Evolutionary conservation across 2,113 vertebrate genomes (phyloP), one percentile per base, ranked within the genome.

Genomic region (Rutilus rutilus): DNA sequence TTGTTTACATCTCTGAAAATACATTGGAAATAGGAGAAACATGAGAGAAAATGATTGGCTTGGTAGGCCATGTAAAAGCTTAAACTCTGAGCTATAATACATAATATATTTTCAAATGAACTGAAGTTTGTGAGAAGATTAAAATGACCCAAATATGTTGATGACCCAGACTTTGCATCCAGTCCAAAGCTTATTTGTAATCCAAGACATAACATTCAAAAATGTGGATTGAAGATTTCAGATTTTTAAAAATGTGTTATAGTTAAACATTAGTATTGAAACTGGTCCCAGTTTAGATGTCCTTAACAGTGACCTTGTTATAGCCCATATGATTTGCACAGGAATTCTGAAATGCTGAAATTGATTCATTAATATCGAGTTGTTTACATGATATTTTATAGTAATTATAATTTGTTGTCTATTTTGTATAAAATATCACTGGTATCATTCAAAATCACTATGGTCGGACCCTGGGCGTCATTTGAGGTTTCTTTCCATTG

Each of bases 161-260:
- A 52, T 69, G 80, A 12, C 21, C 62, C 45, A 69, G 62, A 69
- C 27, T 69, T 79, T 84, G 27, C 52, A 39, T 84, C 25, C 33
- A 84, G 21, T 57, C 36, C 57, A 45, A 84, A 84, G 8, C 10
- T 60, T 74, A 84, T 60, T 75, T 84, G 82, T 84, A 50, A 74
- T 60, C 36, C 36, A 64, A 75, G 36, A 45, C 23, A 73, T 76
- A 79, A 50, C 80, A 52, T 67, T 67, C 45, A 45, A 47, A 81
- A 14, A 81, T 64, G n/a, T 81, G 12, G 7, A 47, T 6, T 65
- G 39, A 80, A 45, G 17, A 80, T 80, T 25, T 80, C n/a, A 42
- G 54, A 45, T 52, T 39, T 82, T 42, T 65, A 67, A 14, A 60
- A 23, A 23, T 71, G 39, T 39, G 11, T 42, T 42, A 60, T 67